These are phyloP conservation scores for Oriolus oriolus DNA, from an alignment of 2,113 vertebrate genomes.

Conservation along the genomic window DNA sequence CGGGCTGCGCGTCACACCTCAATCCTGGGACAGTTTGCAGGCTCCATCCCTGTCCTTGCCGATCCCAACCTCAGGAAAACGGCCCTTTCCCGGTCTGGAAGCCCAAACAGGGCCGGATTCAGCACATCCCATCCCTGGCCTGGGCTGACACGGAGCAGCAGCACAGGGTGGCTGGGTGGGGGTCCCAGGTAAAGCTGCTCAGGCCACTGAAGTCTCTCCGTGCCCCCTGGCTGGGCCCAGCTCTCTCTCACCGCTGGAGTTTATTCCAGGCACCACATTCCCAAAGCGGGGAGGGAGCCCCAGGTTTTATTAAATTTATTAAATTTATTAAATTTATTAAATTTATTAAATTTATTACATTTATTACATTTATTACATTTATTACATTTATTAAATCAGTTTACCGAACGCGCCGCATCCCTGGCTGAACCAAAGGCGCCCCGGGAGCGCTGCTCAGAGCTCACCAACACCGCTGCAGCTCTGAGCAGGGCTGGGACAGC, in stretches of 20 bases:
- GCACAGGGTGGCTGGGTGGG: too few species aligned
- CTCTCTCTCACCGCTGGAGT: neutral
- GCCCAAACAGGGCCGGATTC: rapidly evolving
- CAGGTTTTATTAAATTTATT: neutral
- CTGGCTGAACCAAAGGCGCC: neutral
- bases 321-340: too few species aligned
- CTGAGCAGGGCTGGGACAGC: neutral
- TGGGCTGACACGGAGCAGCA: neutral
- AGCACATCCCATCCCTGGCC: neutral
- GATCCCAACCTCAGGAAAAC: neutral
- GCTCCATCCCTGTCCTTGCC: neutral
- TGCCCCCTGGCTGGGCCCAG: neutral
- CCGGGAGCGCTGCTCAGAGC: neutral
- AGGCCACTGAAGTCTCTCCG: neutral
- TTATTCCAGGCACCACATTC: neutral
- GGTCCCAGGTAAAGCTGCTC: neutral
- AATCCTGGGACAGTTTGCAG: neutral
- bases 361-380: too few species aligned
- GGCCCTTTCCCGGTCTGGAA: neutral
- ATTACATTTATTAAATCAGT: neutral
- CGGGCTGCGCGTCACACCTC: neutral
- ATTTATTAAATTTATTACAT: too few species aligned
- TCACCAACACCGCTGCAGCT: neutral
- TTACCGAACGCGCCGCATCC: neutral
- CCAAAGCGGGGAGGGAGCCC: neutral